These are phyloP conservation scores for Holocentrus rufus DNA, from an alignment of 2,797 vertebrate genomes.

Conservation along the genomic window DNA sequence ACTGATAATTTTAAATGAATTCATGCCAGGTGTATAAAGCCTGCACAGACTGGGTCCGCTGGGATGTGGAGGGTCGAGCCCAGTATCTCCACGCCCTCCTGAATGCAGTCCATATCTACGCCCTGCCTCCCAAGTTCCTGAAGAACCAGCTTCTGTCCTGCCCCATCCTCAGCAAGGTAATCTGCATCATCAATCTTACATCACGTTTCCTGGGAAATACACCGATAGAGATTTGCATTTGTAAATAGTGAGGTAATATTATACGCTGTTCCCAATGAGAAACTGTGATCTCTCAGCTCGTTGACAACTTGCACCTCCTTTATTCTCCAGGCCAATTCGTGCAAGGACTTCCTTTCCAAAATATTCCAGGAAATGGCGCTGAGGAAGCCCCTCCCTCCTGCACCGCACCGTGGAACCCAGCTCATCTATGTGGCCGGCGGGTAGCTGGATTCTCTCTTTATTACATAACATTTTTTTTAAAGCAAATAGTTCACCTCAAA, in stretches of 20 bases:
- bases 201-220: too few relatives aligned
- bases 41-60: constrained; percentile 87
- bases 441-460: constrained; percentile 27
- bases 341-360: constrained; percentile 86
- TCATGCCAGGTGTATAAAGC: constrained; percentile 84
- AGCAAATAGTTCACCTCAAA: background rate
- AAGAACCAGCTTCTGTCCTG: constrained; percentile 86
- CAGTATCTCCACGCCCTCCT: constrained; percentile 87
- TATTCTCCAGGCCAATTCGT: constrained; percentile 80
- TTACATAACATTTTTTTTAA: background rate
- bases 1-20: background rate
- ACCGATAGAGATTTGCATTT: background rate
- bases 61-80: constrained; percentile 82
- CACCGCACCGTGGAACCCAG: constrained; percentile 82
- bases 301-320: background rate
- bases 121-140: constrained; percentile 85
- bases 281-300: background rate
- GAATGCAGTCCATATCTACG: constrained; percentile 87
- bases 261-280: too few relatives aligned
- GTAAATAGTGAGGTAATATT: background rate
- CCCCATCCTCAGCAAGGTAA: constrained; percentile 86
- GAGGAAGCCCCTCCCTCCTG: constrained; percentile 79
- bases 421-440: constrained; percentile 87
- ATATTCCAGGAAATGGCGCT: constrained; percentile 89
- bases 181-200: accelerated